Base-by-base conservation (phyloP, 2,888 invertebrate species). In the Polymixis lichenea region DNA sequence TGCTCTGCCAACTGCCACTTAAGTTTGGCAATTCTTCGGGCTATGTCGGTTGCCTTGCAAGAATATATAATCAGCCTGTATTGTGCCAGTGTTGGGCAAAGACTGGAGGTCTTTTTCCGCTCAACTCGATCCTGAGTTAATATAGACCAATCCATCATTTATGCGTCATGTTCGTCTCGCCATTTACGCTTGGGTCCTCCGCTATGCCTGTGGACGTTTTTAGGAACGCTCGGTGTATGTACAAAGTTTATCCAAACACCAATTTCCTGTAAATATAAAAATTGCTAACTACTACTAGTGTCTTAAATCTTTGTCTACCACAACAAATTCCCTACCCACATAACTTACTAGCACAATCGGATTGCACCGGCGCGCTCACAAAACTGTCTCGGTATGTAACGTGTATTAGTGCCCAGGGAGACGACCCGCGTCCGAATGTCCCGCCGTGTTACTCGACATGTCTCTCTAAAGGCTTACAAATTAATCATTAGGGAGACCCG, bases 391-490 rank as follows among this genome's bases (percentile, higher is more conserved):
- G 15, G n/a, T 46, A 6, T 15, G 32, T 73, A 25, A 46, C 62
- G 11, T 19, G 49, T 62, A 71, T 78, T 74, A 72, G 79, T 65
- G 80, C 17, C 79, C n/a, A 25, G 80, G 84, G 82, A 82, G 19
- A 71, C 74, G 60, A 68, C 73, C 79, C 82, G 22, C 68, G 62
- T 73, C 73, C 49, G 53, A 46, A 28, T 58, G 66, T 68, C 70
- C 64, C 55, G 1, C 15, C 22, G 9, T 32, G 8, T 62, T 62
- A 81, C 62, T 55, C 71, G 49, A 51, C 67, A 67, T 8, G 53
- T 58, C 56, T 53, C 58, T 58, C 22, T 64, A 19, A 46, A 25
- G 11, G 19, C 11, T 19, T 3, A 46, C 11, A 28, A 65, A 65
- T 65, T 25, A 43, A 69, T 43, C 25, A 43, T 43, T 22, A 65